Evolutionary conservation across 2,797 vertebrate species (phyloP).

Genomic region (Urosaurus nigricauda): DNA sequence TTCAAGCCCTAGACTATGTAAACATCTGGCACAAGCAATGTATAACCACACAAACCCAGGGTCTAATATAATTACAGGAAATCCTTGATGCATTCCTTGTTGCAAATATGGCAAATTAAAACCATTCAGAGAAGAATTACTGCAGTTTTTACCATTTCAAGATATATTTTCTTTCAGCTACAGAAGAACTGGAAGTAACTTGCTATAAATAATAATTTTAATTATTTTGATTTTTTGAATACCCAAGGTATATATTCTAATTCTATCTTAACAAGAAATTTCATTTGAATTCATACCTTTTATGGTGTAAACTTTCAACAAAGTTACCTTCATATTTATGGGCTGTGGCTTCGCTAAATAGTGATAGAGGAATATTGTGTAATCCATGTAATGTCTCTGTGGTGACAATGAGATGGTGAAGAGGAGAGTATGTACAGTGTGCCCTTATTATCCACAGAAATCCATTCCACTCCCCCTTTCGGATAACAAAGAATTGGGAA

Average conservation of each 20-base stretch:
- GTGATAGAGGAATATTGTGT: not conserved
- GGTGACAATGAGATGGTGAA: not conserved
- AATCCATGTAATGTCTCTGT: not conserved
- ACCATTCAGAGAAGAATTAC: not conserved
- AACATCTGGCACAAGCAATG: not conserved
- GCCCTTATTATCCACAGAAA: no score
- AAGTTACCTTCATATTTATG: not conserved
- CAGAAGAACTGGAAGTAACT: not conserved
- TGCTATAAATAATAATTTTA: no score
- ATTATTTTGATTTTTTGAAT: no score
- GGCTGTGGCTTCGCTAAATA: not conserved
- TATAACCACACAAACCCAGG: not conserved
- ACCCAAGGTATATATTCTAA: not conserved
- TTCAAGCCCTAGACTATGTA: not conserved
- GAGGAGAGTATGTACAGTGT: not conserved
- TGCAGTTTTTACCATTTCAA: not conserved
- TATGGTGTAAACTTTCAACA: not conserved
- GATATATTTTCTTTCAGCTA: not conserved
- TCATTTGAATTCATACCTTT: not conserved
- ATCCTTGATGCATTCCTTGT: not conserved
- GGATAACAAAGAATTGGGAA: no score
- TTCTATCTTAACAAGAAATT: not conserved
- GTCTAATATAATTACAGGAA: not conserved
- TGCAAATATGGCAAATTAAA: not conserved
- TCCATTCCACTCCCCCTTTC: not conserved